These are phyloP conservation scores for Pandion haliaetus DNA, from an alignment of 2,113 vertebrate genomes.

Conservation along the genomic window DNA sequence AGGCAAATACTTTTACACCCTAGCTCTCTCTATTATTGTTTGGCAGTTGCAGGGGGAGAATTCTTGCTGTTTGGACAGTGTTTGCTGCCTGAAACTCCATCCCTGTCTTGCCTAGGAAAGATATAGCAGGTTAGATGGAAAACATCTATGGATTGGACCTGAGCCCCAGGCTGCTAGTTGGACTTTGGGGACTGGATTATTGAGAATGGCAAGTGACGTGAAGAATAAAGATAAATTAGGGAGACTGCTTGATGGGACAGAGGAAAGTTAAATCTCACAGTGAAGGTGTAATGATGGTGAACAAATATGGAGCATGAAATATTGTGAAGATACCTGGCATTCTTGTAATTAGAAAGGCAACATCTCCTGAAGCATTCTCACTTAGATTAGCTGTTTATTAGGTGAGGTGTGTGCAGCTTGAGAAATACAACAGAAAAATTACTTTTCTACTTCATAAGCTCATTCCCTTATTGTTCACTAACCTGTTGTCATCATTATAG, in stretches of 20 bases:
- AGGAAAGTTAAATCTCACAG: neutral
- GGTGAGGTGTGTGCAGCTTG: neutral
- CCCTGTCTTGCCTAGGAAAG: neutral
- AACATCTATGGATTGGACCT: neutral
- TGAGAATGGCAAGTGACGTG: neutral
- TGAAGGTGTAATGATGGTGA: neutral
- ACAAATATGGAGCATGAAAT: fast-evolving
- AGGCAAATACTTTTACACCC: neutral
- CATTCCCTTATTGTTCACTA: neutral
- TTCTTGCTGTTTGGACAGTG: neutral
- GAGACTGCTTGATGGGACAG: neutral
- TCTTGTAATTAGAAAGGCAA: neutral
- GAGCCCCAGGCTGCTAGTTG: neutral
- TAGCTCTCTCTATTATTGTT: neutral
- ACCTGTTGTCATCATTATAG: neutral
- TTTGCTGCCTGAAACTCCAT: neutral
- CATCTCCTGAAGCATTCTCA: neutral
- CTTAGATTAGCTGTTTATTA: neutral
- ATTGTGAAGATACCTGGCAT: neutral
- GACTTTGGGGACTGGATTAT: neutral
- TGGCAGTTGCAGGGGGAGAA: neutral
- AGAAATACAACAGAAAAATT: neutral
- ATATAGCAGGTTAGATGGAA: neutral
- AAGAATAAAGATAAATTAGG: neutral
- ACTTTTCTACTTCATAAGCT: neutral